phyloP scores from a whole-genome alignment of 2,888 invertebrate species.

The Xanthostigma xanthostigma region DNA sequence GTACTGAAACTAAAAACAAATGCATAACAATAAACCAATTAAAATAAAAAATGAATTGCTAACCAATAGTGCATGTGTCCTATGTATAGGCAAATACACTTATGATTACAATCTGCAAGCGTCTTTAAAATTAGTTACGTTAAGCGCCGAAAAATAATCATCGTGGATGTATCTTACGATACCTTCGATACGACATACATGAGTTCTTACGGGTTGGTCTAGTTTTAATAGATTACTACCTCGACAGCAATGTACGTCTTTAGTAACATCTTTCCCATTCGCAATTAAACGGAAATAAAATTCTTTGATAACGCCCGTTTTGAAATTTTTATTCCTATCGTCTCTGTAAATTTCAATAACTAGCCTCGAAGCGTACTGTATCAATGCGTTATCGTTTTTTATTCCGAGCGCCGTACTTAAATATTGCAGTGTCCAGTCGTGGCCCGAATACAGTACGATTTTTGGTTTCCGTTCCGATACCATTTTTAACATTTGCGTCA shows the following conservation, averaged over 20 bases:
- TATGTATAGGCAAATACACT: too few species aligned
- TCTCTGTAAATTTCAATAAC: conserved; percentile 78
- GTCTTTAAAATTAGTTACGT: conserved; percentile 79
- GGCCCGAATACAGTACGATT: conserved; percentile 53
- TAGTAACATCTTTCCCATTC: conserved; percentile 78
- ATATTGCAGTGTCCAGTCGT: conserved; percentile 81
- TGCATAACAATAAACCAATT: background rate
- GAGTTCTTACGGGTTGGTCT: conserved; percentile 33
- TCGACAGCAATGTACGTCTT: conserved; percentile 65
- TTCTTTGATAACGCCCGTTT: conserved; percentile 38
- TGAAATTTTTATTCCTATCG: conserved; percentile 29
- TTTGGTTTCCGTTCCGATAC: conserved; percentile 61
- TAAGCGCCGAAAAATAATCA: conserved; percentile 69
- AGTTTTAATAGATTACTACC: conserved; percentile 37
- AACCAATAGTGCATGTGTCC: background rate
- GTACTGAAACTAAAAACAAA: too few species aligned
- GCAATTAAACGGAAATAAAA: conserved; percentile 72
- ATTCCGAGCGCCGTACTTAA: conserved; percentile 68
- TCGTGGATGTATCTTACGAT: conserved; percentile 78
- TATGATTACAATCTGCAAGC: conserved; percentile 36
- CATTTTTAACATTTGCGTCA: conserved; percentile 65
- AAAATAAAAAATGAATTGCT: conserved; percentile 6
- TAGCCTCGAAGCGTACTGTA: conserved; percentile 76
- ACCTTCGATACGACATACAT: conserved; percentile 72
- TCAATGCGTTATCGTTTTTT: conserved; percentile 43